Conservation (phyloP, 2,888 invertebrate species). For the Melolontha melolontha region DNA sequence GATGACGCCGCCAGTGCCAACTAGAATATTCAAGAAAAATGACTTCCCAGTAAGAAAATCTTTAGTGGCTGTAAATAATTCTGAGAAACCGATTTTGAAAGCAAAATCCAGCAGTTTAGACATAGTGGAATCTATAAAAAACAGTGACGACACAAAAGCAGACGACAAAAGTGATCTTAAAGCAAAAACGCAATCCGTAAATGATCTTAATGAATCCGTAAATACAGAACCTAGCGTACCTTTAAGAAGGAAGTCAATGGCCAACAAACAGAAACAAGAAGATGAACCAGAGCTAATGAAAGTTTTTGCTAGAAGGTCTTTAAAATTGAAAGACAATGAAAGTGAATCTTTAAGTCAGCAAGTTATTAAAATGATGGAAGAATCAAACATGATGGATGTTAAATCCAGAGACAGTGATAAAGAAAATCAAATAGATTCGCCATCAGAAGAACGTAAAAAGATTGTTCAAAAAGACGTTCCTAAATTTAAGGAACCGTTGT, state of each 20-base stretch:
- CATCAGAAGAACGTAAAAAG: slow-evolving; percentile 66
- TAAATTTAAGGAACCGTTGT: slow-evolving; percentile 54
- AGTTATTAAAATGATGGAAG: slow-evolving; percentile 66
- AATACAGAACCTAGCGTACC: slow-evolving; percentile 65
- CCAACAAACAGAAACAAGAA: slow-evolving; percentile 68
- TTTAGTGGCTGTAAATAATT: slow-evolving; percentile 39
- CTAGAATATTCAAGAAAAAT: slow-evolving; percentile 47
- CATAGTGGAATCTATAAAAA: slow-evolving; percentile 64
- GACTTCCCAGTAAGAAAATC: slow-evolving; percentile 46
- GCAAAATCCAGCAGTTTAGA: slow-evolving; percentile 71
- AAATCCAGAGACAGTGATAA: slow-evolving; percentile 80
- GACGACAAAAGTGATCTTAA: slow-evolving; percentile 37
- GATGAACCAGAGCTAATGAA: slow-evolving; percentile 85
- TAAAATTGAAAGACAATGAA: slow-evolving; percentile 82
- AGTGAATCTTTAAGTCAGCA: slow-evolving; percentile 72
- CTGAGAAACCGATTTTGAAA: slow-evolving; percentile 67
- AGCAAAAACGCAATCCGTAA: slow-evolving; percentile 41
- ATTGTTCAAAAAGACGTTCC: slow-evolving; percentile 53
- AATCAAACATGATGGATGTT: slow-evolving; percentile 64
- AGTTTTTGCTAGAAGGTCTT: slow-evolving; percentile 83
- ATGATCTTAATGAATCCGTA: slow-evolving; percentile 30
- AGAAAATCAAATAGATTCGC: slow-evolving; percentile 73
- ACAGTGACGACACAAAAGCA: slow-evolving; percentile 28
- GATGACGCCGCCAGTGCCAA: slow-evolving; percentile 47
- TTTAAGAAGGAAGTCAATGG: slow-evolving; percentile 70